Conservation (phyloP, 1,140 invertebrate species). For the Myzus persicae region DNA sequence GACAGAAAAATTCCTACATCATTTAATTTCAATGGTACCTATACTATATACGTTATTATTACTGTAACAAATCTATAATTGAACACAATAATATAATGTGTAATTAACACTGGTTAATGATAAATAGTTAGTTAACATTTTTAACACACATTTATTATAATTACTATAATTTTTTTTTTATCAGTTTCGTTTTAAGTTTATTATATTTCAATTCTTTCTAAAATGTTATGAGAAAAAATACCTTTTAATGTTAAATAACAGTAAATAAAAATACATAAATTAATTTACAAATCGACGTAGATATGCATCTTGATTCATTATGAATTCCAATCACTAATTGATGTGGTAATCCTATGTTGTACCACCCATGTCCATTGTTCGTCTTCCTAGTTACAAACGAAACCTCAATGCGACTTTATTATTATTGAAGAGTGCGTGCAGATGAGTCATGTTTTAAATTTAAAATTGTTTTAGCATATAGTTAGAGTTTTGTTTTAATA, state of each 20-base stretch:
- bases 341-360: neutral
- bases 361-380: conserved; percentile 14
- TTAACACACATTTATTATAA: neutral
- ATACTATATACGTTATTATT: neutral
- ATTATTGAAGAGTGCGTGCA: neutral
- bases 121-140: neutral
- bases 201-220: neutral
- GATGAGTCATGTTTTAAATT: conserved; percentile 39
- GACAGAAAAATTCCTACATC: neutral
- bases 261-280: neutral
- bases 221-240: neutral
- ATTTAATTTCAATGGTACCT: neutral
- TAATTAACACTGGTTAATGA: neutral
- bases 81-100: neutral
- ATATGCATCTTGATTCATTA: neutral
- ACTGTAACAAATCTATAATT: neutral
- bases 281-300: neutral
- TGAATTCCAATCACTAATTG: neutral
- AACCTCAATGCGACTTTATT: neutral
- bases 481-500: conserved; percentile 9
- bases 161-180: neutral
- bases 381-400: neutral
- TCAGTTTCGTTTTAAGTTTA: neutral
- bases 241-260: neutral
- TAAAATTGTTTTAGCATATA: neutral